Base-by-base conservation (phyloP, 2,113 vertebrate species). In the Heteronetta atricapilla region DNA sequence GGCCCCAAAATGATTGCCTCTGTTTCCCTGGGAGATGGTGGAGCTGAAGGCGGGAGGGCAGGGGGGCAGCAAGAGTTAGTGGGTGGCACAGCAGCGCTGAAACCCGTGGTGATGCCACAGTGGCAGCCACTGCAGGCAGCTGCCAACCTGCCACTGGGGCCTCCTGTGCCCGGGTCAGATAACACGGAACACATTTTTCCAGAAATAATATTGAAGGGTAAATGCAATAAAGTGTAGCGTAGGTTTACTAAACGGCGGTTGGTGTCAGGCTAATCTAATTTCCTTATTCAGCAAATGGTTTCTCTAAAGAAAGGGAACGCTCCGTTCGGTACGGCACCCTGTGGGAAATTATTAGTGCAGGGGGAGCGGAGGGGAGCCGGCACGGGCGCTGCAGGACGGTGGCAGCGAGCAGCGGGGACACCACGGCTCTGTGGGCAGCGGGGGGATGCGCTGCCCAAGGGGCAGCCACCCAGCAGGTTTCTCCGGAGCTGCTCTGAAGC, bases 361-460 rank as follows among this genome's bases (percentile, higher is more conserved):
- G 14, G 42, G 52, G 70, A 0, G 3, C 40, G 31, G 38, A 25
- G 38, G n/a, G 62, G 73, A 68, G 52, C 23, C 1, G 0, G 31
- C 38, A 22, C 1, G 0, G 58, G 40, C 84, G 67, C 70, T 44
- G 46, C 3, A 2, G 33, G 17, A 28, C 33, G 59, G 33, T 0
- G 0, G 25, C 28, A 10, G 33, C 4, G 5, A 90, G 84, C 5
- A 8, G 56, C 66, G 53, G 2, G 7, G n/a, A 68, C 23, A 23
- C 3, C 3, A 38, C 17, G 15, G 5, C 16, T 64, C 79, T 8
- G 21, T 16, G 3, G 0, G 0, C 22, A 81, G 73, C 38, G 18
- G 38, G 59, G 23, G 7, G 4, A 28, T 17, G 10, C 31, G 23
- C 60, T 53, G 23, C 1, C 1, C 21, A 50, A 89, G 14, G 8